These are phyloP conservation scores for Anguilla pacifica DNA, from an alignment of 2,797 vertebrate species.

Conservation along the genomic window DNA sequence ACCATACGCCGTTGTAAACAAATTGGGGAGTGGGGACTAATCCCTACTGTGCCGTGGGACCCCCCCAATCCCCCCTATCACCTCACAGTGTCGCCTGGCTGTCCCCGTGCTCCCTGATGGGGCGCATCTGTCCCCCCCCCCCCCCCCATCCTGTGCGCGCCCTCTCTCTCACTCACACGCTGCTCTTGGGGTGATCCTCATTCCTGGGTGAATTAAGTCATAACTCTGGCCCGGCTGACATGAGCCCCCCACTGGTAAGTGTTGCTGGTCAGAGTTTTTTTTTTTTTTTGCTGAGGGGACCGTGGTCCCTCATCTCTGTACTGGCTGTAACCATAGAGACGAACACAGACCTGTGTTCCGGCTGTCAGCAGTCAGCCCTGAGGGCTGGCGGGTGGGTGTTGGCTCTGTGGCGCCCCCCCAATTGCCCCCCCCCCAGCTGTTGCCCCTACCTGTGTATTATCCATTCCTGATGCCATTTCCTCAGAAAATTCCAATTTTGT, in stretches of 20 bases:
- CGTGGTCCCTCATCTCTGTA: not conserved
- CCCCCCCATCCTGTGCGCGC: constrained; percentile 53
- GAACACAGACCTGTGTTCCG: not conserved
- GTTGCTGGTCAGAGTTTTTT: not conserved
- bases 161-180: constrained; percentile 56
- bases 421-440: not conserved
- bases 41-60: not conserved
- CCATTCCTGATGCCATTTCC: not conserved
- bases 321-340: not conserved
- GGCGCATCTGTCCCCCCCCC: constrained; percentile 68
- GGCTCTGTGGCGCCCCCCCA: not conserved
- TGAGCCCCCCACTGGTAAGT: constrained; percentile 51
- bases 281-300: not conserved
- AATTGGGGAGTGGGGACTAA: not conserved
- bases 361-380: not conserved
- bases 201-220: constrained; percentile 48
- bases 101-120: constrained; percentile 18
- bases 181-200: constrained; percentile 39
- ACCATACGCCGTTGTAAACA: not conserved
- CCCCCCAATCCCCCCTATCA: constrained; percentile 18
- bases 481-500: not conserved
- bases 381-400: not conserved
- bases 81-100: constrained; percentile 38
- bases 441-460: not conserved
- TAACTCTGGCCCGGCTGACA: constrained; percentile 60